Base-by-base conservation (phyloP, 1,140 invertebrate species). In the Drosophila nikananu region DNA sequence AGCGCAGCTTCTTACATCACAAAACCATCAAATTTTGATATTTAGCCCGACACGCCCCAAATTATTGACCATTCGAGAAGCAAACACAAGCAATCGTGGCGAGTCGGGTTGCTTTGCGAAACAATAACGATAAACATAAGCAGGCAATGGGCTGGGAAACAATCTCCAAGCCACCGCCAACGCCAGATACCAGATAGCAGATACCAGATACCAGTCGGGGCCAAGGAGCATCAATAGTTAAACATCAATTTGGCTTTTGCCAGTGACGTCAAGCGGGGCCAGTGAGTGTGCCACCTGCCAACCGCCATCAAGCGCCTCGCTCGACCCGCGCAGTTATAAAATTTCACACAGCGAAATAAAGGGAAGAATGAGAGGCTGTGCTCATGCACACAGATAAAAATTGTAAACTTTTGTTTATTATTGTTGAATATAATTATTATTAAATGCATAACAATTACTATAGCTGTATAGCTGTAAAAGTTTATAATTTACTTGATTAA, bases 151-250 rank as follows among this genome's bases (percentile, higher is more conserved):
- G 13, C 59, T 48, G 39, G 15, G 65, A 37, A 57, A 35, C 46
- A 48, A 54, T 42, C 66, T 70, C 25, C 23, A 30, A 30, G 30
- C 65, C 42, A 39, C 27, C 32, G 32, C 32, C 32, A 32, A 32
- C 62, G 25, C 5, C 48, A 25, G 25, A n/a, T n/a, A 37, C 61
- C 52, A 57, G 61, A n/a, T n/a, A 37, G 48, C 52, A 57, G 61
- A n/a, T n/a, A 55, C 61, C 23, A 37, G 61, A 66, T 77, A 48
- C 65, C 21, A 67, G 73, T 49, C 35, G 30, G 54, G 39, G 57
- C 32, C 66, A 52, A 70, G 67, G n/a, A 62, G 65, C 76, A 79
- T 79, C 75, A 79, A 79, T 79, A 79, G 75, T 79, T 79, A 79
- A 79, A 79, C 76, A 79, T 72, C 76, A 79, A 79, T 79, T 79